These are phyloP conservation scores for Andrena trimmerana DNA, from an alignment of 2,888 invertebrate species.

Conservation along the genomic window DNA sequence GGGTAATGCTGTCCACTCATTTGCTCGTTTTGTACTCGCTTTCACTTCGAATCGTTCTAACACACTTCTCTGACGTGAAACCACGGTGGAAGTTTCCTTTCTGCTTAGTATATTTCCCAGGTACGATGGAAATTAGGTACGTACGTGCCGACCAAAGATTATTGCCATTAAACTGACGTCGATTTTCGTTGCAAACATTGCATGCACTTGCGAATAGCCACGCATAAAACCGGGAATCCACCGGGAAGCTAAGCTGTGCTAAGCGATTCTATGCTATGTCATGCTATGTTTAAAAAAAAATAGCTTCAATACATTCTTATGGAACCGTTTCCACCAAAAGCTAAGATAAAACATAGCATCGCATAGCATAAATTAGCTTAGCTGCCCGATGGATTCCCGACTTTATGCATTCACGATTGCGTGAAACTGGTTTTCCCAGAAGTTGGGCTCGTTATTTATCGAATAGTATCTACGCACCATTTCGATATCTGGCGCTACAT, in stretches of 20 bases:
- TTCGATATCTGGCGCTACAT: background rate
- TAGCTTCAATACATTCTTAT: no score
- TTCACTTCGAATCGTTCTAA: constrained; percentile 37
- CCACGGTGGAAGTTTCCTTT: background rate
- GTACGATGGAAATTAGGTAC: background rate
- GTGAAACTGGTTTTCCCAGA: constrained; percentile 52
- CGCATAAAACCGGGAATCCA: background rate
- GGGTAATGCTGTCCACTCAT: constrained; percentile 24
- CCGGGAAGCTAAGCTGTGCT: no score
- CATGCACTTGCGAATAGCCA: background rate
- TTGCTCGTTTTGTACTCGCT: constrained; percentile 24
- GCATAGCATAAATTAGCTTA: no score
- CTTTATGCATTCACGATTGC: background rate
- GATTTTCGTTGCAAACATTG: background rate
- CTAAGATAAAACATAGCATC: no score
- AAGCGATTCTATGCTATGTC: no score
- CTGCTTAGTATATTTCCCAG: background rate
- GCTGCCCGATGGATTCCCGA: no score
- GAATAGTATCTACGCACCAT: background rate
- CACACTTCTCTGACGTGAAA: background rate
- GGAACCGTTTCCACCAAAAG: no score
- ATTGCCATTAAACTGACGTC: background rate
- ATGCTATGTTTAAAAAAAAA: no score
- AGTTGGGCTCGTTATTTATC: background rate
- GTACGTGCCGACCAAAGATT: background rate